phyloP scores from a whole-genome alignment of 1,140 invertebrate genomes.

The Drosophila nannoptera region DNA sequence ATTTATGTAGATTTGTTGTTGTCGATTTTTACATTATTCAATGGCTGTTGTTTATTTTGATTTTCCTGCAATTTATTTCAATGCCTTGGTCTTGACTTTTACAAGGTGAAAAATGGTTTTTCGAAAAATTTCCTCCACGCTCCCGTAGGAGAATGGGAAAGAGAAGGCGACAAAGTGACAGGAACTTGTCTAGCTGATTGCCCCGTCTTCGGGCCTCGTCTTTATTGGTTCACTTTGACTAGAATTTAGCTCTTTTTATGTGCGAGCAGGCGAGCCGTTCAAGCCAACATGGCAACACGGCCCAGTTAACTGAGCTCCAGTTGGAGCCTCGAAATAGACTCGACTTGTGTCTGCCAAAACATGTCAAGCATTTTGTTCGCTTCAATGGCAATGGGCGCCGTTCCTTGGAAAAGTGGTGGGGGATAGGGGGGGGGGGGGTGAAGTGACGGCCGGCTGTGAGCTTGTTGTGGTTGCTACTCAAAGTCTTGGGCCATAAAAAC shows the following conservation, averaged over 20 bases:
- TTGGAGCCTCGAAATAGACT: constrained; percentile 17
- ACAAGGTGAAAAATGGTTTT: constrained; percentile 57
- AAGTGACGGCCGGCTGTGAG: no score
- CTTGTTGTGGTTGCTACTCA: constrained; percentile 10
- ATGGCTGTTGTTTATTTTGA: constrained; percentile 64
- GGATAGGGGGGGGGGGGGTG: neutral
- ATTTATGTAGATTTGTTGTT: constrained; percentile 60
- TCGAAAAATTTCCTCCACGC: constrained; percentile 19
- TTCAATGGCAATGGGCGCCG: constrained; percentile 43
- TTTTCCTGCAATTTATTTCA: constrained; percentile 38
- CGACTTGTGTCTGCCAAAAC: constrained; percentile 64
- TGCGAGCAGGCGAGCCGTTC: constrained; percentile 53
- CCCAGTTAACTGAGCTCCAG: constrained; percentile 57
- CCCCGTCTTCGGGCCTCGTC: constrained; percentile 28
- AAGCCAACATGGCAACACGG: constrained; percentile 33
- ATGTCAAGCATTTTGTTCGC: constrained; percentile 71
- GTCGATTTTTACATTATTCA: constrained; percentile 58
- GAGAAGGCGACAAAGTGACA: constrained; percentile 29
- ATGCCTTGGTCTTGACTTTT: constrained; percentile 51
- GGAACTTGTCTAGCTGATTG: constrained; percentile 39
- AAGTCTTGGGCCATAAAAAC: constrained; percentile 54
- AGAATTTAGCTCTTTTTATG: constrained; percentile 67
- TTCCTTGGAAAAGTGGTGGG: constrained; percentile 39
- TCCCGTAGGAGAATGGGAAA: constrained; percentile 42
- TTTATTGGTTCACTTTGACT: constrained; percentile 57